These are phyloP conservation scores for Drosophila paranaensis DNA, from an alignment of 2,888 invertebrate species.

Conservation along the genomic window DNA sequence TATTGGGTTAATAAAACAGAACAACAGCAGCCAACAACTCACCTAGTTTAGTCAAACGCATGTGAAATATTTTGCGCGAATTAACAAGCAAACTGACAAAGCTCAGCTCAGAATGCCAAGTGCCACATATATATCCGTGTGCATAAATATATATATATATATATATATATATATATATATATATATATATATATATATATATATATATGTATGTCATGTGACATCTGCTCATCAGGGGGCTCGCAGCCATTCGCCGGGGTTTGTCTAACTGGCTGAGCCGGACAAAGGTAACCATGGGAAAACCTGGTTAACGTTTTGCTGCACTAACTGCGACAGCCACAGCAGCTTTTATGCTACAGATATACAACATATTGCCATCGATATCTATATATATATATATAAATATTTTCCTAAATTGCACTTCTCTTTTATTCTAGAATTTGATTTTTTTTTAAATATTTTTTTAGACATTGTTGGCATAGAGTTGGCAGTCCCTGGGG, in stretches of 20 bases:
- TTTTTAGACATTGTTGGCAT: not conserved
- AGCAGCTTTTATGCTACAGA: not conserved
- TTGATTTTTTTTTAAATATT: not conserved
- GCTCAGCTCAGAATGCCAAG: constrained; percentile 29
- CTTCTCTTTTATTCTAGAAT: not conserved
- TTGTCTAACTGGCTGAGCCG: constrained; percentile 20
- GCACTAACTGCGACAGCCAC: not conserved
- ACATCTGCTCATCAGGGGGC: constrained; percentile 22
- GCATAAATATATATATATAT: not conserved
- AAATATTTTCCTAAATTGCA: constrained; percentile 2
- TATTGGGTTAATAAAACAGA: constrained; percentile 79
- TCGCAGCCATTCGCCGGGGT: constrained; percentile 6
- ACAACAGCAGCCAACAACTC: constrained; percentile 40
- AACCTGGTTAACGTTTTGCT: constrained; percentile 29
- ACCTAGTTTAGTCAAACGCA: constrained; percentile 64
- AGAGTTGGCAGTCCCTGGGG: not conserved
- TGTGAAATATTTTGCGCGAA: constrained; percentile 69
- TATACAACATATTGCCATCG: not conserved
- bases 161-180: too few relatives aligned
- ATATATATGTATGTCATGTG: constrained; percentile 14
- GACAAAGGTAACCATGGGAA: constrained; percentile 73
- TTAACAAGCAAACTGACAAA: constrained; percentile 61
- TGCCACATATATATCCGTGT: too few relatives aligned
- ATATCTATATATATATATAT: not conserved
- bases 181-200: too few relatives aligned